Base-by-base conservation (phyloP, 2,113 vertebrate species). In the Rana temporaria region DNA sequence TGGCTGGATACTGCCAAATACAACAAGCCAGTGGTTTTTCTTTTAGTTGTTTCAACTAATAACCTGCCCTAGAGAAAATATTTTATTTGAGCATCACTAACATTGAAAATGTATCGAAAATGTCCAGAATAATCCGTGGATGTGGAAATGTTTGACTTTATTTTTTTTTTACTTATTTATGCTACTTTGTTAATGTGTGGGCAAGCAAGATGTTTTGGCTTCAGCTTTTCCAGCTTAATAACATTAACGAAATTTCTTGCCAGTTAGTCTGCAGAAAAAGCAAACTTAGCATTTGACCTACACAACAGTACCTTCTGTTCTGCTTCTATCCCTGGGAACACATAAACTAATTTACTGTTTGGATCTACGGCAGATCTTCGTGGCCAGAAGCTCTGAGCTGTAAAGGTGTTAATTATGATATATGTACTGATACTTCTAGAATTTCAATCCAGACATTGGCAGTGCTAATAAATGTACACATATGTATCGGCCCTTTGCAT, bases 391-490 rank as follows among this genome's bases (percentile, higher is more conserved):
- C 24, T 15, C 20, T 55, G 63, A 9, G 24, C 64, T 83, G 55
- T 16, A 30, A 76, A 76, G 53, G 59, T 76, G 64, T 30, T 83
- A 59, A 83, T 83, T 76, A 83, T 75, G 71, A 56, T 82, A 82
- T 74, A 82, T 82, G 70, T 74, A 32, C 52, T 64, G 60, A 42
- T 67, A 20, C 70, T 20, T 74, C 60, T 82, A 34, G 53, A 57
- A 59, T 82, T 52, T 67, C 60, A 22, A 82, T 26, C 60, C 62
- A 74, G n/a, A 52, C 19, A 42, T 48, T 81, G 60, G 70, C 70
- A 74, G 30, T 26, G 7, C 63, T 74, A 56, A 75, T 75, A 75
- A 42, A 82, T 56, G 62, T 73, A 59, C 53, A 66, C 70, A 82
- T 56, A 74, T 53, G 9, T n/a, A 74, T 66, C 19, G 56, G 30